Conservation (phyloP, 2,888 invertebrate species). For the Rapana venosa region DNA sequence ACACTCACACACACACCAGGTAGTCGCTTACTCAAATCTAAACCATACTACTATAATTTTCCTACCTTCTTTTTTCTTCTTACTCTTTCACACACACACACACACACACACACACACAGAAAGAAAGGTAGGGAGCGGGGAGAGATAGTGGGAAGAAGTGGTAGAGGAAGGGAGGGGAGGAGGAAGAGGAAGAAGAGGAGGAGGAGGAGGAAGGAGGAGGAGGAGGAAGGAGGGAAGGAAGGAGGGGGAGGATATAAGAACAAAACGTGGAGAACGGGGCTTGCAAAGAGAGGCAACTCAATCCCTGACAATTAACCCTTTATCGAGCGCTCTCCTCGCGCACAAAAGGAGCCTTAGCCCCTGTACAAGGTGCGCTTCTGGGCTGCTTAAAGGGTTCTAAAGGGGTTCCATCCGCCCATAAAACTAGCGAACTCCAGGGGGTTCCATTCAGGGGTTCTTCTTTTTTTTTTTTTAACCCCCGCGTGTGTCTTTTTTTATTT, state of each 20-base stretch:
- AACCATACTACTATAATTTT: too few relatives aligned
- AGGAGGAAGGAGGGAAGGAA: not conserved
- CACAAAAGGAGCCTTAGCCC: constrained; percentile 19
- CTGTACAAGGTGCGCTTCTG: constrained; percentile 31
- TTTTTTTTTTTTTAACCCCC: not conserved
- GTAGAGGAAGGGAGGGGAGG: not conserved
- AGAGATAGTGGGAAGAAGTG: too few relatives aligned
- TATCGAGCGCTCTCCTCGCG: not conserved
- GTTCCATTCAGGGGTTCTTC: not conserved
- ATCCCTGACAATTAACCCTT: constrained; percentile 32
- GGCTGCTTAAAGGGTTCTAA: constrained; percentile 25
- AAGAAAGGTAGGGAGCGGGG: not conserved
- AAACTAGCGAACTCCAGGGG: constrained; percentile 13
- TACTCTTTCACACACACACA: not conserved
- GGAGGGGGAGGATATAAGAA: not conserved
- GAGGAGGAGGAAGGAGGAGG: not conserved
- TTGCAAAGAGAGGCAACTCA: constrained; percentile 17
- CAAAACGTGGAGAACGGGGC: not conserved
- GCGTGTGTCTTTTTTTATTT: not conserved
- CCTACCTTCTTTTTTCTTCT: not conserved
- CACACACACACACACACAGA: not conserved
- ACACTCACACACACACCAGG: too few relatives aligned
- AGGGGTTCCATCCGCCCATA: constrained; percentile 32
- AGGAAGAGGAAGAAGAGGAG: too few relatives aligned
- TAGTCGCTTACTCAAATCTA: too few relatives aligned